Base-by-base conservation (phyloP, 2,113 vertebrate species). In the Embiotoca jacksoni region DNA sequence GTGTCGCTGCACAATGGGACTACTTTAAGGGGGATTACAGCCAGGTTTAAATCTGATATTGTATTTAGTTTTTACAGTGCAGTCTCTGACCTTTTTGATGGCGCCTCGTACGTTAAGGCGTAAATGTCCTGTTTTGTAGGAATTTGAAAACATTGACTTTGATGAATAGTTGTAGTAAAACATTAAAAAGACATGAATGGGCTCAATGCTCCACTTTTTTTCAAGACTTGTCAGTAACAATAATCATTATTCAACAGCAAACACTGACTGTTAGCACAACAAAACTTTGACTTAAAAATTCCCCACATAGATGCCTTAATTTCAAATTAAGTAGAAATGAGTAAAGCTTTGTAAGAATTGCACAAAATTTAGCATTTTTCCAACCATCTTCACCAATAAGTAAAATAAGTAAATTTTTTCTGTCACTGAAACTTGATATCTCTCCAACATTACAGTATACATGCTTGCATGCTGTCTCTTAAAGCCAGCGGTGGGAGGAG, bases 261-360 rank as follows among this genome's bases (percentile, higher is more conserved):
- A 56, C 49, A 13, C 0, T 4, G 0, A 7, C 31, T 33, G 0
- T 33, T 23, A 41, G 47, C 14, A 53, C 7, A 33, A 7, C 16
- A 7, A 44, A 32, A 61, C 3, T 30, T 72, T 52, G 36, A 39
- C 37, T 58, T 30, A 55, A 56, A 23, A 5, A 14, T 16, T 30
- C 4, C 39, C 31, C 33, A n/a, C 7, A 4, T 37, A 35, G 13
- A 0, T 30, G 4, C 44, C 44, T 65, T 23, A n/a, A 55, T 54
- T 16, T 36, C 11, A 49, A 44, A 70, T 50, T 7, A 0, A 14
- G 11, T 33, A 13, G 9, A 5, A 61, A 61, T 33, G 52, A 41
- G 2, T 62, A 7, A 9, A 15, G 15, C 46, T 8, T 66, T 14
- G 32, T 47, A 66, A 44, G 3, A 78, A 64, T 11, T 46, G 7